Evolutionary conservation across 2,113 vertebrate species (phyloP).

Genomic region (Nyctibius bracteatus): DNA sequence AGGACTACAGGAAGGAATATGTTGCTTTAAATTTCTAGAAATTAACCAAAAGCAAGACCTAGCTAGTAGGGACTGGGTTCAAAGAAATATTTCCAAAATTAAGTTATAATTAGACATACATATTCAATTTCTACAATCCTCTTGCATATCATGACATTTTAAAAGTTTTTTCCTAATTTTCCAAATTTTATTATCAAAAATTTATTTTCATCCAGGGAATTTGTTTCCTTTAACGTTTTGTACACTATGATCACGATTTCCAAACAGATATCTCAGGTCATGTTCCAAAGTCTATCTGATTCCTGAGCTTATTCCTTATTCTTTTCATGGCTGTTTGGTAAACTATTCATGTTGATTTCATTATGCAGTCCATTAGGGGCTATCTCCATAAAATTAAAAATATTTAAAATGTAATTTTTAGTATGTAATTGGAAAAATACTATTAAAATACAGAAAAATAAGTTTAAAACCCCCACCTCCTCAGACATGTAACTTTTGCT

Average conservation of each 20-base stretch:
- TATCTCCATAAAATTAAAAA: neutral
- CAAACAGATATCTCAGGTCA: neutral
- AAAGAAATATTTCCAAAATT: neutral
- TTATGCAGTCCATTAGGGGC: neutral
- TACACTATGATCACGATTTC: neutral
- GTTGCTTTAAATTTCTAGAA: neutral
- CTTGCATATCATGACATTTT: neutral
- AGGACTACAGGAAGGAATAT: neutral
- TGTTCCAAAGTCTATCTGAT: neutral
- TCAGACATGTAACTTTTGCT: neutral
- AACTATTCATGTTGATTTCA: neutral
- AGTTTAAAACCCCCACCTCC: neutral
- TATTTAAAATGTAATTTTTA: neutral
- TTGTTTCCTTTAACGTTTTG: neutral
- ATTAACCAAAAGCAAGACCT: neutral
- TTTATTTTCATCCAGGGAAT: neutral
- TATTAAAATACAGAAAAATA: neutral
- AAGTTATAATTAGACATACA: neutral
- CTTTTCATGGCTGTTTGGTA: neutral
- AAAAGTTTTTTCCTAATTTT: neutral
- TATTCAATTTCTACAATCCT: neutral
- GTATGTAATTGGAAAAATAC: neutral
- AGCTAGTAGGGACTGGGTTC: neutral
- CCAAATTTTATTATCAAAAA: neutral
- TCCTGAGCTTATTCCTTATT: rapidly evolving